Conservation (phyloP, 2,113 vertebrate species). For the Panthera leo region DNA sequence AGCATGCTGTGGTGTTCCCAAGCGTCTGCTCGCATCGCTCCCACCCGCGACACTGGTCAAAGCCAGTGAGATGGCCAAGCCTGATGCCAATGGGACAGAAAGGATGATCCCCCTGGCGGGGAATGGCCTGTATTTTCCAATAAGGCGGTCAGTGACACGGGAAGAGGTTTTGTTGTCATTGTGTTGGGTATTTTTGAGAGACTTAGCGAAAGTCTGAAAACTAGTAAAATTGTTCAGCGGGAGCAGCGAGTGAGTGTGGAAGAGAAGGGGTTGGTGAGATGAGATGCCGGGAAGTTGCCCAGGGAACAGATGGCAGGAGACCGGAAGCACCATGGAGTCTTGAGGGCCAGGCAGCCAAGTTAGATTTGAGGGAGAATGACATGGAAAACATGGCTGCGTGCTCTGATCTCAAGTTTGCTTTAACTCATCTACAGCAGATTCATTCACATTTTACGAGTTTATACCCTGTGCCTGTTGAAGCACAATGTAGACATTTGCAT, state of each 20-base stretch:
- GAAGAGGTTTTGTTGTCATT: not conserved
- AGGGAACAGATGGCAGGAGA: not conserved
- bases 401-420: not conserved
- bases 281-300: not conserved
- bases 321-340: not conserved
- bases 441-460: not conserved
- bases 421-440: not conserved
- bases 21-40: not conserved
- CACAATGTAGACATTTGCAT: not conserved
- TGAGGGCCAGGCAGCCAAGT: not conserved
- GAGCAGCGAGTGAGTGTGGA: not conserved
- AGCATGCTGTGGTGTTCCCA: accelerated
- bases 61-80: not conserved
- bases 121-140: not conserved
- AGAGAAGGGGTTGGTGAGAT: not conserved
- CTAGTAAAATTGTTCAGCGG: not conserved
- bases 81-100: not conserved
- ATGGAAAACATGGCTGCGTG: not conserved
- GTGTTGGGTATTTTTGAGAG: not conserved
- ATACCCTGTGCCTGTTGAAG: not conserved
- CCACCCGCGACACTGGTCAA: not conserved
- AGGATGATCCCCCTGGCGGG: not conserved
- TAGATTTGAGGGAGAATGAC: not conserved
- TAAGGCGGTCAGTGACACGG: accelerated
- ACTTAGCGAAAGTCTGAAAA: not conserved